phyloP scores from a whole-genome alignment of 92 coral and sea anemone genomes.

The Desmophyllum pertusum region DNA sequence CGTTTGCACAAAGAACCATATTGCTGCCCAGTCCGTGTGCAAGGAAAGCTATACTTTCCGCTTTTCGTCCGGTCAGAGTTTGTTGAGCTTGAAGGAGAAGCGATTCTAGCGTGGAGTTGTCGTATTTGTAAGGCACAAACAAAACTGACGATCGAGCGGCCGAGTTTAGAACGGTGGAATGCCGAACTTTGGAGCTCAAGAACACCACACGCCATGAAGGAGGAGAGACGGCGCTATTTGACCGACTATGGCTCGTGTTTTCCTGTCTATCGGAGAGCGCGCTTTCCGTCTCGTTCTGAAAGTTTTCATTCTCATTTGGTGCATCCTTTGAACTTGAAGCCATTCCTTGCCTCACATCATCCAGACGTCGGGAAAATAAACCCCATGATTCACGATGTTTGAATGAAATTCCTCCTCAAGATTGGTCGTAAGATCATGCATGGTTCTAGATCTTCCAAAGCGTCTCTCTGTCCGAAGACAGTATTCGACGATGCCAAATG shows the following conservation, averaged over 20 bases:
- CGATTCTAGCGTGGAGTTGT: conserved; percentile 73
- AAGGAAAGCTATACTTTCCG: conserved; percentile 87
- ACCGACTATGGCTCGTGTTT: conserved; percentile 33
- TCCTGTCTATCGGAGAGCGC: conserved; percentile 29
- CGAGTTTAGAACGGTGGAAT: conserved; percentile 75
- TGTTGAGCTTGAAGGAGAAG: conserved; percentile 77
- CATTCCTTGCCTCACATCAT: conserved; percentile 56
- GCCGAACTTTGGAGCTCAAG: conserved; percentile 94
- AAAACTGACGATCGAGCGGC: conserved; percentile 78
- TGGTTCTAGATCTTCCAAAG: not conserved
- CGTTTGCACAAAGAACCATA: conserved; percentile 75
- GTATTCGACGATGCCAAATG: not conserved
- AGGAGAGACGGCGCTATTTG: conserved; percentile 28
- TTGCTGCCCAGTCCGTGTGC: conserved; percentile 93
- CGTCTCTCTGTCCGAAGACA: conserved; percentile 1
- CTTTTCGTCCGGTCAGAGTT: conserved; percentile 68
- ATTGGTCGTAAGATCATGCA: conserved; percentile 22
- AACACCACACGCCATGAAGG: conserved; percentile 85
- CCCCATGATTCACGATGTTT: not conserved
- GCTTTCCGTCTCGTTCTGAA: conserved; percentile 32
- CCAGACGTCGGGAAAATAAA: not conserved
- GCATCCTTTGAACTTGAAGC: conserved; percentile 57
- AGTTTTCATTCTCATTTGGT: conserved; percentile 50
- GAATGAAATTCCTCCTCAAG: not conserved
- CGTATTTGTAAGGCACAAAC: conserved; percentile 81